Percentiles rank a stretch among this genome's conserved stretches.
Conservation (phyloP, 2,888 invertebrate genomes). For the Alviniconcha strummeri region DNA sequence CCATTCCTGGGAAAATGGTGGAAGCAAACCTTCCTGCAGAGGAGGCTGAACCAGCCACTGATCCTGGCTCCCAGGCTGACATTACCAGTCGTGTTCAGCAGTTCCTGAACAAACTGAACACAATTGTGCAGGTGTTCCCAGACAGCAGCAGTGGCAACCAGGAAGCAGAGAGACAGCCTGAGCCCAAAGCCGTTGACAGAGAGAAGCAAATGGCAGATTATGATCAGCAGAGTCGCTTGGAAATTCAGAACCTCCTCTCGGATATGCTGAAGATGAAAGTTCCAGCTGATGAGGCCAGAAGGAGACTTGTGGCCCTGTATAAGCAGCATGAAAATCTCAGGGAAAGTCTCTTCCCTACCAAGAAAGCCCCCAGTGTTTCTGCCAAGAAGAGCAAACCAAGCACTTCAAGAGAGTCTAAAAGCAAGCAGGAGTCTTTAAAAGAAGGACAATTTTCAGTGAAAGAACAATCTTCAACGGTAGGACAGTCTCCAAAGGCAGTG, state of each 20-base stretch:
- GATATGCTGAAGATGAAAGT: not conserved
- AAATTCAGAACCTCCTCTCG: conserved; percentile 24
- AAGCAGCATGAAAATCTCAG: conserved; percentile 11
- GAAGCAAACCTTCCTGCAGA: not conserved
- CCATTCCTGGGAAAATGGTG: not conserved
- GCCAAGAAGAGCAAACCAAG: not conserved
- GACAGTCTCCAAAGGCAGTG: too few species aligned
- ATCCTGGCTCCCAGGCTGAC: not conserved
- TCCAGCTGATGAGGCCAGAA: conserved; percentile 1
- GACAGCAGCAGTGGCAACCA: not conserved
- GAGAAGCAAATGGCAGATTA: conserved; percentile 16
- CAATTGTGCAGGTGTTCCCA: conserved; percentile 9
- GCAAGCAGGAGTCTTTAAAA: too few species aligned
- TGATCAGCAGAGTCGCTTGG: conserved; percentile 8
- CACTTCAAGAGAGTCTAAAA: not conserved
- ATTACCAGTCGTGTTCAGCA: not conserved
- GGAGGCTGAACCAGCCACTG: not conserved
- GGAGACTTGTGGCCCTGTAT: conserved; percentile 9
- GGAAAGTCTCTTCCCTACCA: conserved; percentile 11
- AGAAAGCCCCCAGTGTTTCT: not conserved
- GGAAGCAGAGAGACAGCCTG: not conserved
- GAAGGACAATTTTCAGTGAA: too few species aligned
- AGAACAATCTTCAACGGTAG: too few species aligned
- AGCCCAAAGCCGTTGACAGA: not conserved
- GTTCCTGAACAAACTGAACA: conserved; percentile 5